A percentile compares a stretch with the other conserved stretches of the same genome.
phyloP scores from a whole-genome alignment of 2,888 invertebrate species.

The Anoplius nigerrimus region DNA sequence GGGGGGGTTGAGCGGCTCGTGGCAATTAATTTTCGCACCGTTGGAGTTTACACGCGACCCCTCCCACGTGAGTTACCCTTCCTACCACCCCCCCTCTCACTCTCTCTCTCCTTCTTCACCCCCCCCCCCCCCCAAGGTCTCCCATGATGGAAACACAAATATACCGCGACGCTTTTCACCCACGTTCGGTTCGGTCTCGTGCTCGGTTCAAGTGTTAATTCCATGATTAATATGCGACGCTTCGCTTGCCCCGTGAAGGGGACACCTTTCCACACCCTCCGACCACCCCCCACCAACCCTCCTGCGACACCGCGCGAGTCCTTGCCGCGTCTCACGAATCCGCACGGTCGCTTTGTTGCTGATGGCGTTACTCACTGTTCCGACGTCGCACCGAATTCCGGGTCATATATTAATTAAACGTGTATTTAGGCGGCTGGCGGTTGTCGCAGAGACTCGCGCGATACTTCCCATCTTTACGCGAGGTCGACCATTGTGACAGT shows the following conservation, averaged over 20 bases:
- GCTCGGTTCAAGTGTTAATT: conserved; percentile 46
- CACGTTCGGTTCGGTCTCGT: conserved; percentile 32
- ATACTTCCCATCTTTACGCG: neutral
- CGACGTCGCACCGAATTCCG: conserved; percentile 38
- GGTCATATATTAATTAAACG: conserved; percentile 49
- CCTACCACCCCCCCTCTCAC: neutral
- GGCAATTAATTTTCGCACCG: conserved; percentile 51
- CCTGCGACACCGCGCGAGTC: conserved; percentile 3
- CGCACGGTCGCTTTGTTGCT: neutral
- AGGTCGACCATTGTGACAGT: no score
- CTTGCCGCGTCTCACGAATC: no score
- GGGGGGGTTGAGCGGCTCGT: conserved; percentile 23
- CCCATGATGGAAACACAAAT: conserved; percentile 2
- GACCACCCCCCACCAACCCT: neutral
- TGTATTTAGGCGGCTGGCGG: conserved; percentile 32
- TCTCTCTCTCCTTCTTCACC: no score
- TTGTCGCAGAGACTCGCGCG: conserved; percentile 8
- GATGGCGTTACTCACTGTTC: conserved; percentile 16
- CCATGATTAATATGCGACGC: conserved; percentile 51
- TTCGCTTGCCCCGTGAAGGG: conserved; percentile 36
- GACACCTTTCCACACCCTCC: neutral
- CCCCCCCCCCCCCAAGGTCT: neutral
- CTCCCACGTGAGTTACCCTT: neutral
- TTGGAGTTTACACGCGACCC: conserved; percentile 3
- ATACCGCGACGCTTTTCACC: conserved; percentile 30